Base-by-base conservation (phyloP, 2,888 invertebrate genomes). In the Stratiomys singularior region DNA sequence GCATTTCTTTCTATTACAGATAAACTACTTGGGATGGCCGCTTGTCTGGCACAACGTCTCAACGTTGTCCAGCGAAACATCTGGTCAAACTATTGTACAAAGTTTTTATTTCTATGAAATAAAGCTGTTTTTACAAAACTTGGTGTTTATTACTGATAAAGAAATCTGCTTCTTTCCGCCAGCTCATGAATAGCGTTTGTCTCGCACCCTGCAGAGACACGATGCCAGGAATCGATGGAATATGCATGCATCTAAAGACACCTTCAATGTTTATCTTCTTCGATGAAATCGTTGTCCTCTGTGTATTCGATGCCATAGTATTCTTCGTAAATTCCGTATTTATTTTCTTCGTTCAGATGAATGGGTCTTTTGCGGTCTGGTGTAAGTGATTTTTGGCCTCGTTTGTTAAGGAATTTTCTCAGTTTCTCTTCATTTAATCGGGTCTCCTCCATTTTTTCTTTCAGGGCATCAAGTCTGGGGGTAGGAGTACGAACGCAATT, bases 271-370 rank as follows among this genome's bases (percentile, higher is more conserved):
- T 76, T 66, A n/a, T 78, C 58, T 5, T 85, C 85, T 0, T 82
- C 76, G 11, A 85, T 82, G 71, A 80, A 85, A 60, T 85, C 84
- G 37, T 82, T 83, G 1, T 74, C 74, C 44, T 83, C 83, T 0
- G 64, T 66, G 11, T 58, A 25, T 11, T 30, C 28, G 30, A 21
- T 15, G 5, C n/a, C 21, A 46, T 18, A 21, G 27, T 64, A 27
- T n/a, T 76, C 76, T 18, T 47, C 46, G 15, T 64, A n/a, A 0
- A 25, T 37, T 18, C 23, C 46, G 15, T 7, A 21, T 13, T 63
- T 4, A 25, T 15, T 5, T 37, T 21, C 23, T 2, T 37, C 37
- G 13, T 47, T 11, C 1, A 28, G 5, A 18, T 28, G 1, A 3
- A 81, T 71, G 63, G 82, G 78, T 64, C 82, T 83, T 66, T 84